Base-by-base conservation (phyloP, 2,888 invertebrate genomes). In the Mimumesa dahlbomi region DNA sequence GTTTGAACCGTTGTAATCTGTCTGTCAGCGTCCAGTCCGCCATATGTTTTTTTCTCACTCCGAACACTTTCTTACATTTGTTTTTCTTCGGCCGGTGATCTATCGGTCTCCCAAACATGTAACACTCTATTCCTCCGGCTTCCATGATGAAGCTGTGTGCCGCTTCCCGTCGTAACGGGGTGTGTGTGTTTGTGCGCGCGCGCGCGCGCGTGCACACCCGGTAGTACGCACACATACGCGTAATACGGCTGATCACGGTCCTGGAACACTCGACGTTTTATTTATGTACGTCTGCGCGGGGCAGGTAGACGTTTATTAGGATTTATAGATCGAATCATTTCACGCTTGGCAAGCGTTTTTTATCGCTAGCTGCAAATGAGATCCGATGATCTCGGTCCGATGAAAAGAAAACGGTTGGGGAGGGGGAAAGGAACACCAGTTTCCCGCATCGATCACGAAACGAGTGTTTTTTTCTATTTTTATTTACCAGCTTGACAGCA, bases 291-390 rank as follows among this genome's bases (percentile, higher is more conserved):
- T 79, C 79, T 77, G 80, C 71, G 64, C 77, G 73, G 70, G 72
- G 78, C 86, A 85, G 85, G 85, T 86, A 82, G 85, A 84, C 85
- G 84, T 87, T 87, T 85, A 88, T 88, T 87, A 85, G 84, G 83
- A 88, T 88, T 88, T 88, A 88, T 87, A 81, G 85, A 83, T 74
- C 83, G 83, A 81, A 86, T 87, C 85, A 84, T 83, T 85, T 82
- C 77, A 71, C 74, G 76, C 68, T 59, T 57, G 61, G 64, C 71
- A 56, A 69, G 61, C 64, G 62, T 71, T 84, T 82, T 82, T 79
- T 82, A 81, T 80, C 77, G 73, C 68, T 0, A 65, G 53, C 72
- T 73, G 78, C 78, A 79, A 84, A 82, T 81, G 82, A 86, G 82
- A 82, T 66, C 72, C 81, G 75, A 82, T 82, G 83, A 85, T 83